Percentiles rank a stretch among this genome's conserved stretches.
Evolutionary conservation across 2,888 invertebrate genomes (phyloP).

Genomic region (Argyresthia goedartella): DNA sequence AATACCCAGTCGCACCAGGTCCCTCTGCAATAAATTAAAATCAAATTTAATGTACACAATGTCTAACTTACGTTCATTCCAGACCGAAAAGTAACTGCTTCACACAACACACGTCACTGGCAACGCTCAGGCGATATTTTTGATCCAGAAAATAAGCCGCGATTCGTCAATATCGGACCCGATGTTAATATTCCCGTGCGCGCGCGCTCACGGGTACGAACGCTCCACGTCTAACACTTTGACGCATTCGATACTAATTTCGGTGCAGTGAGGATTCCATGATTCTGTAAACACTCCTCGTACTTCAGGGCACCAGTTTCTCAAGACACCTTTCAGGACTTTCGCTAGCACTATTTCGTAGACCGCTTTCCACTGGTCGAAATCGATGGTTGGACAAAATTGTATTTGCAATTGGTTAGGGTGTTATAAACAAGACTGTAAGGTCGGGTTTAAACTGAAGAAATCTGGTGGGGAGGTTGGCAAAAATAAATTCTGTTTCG

Average conservation of each 20-base stretch:
- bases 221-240: constrained; percentile 42
- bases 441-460: constrained; percentile 17
- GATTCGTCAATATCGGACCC: constrained; percentile 58
- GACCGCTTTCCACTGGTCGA: not conserved
- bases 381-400: not conserved
- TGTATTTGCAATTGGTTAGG: not conserved
- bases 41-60: not conserved
- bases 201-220: constrained; percentile 23
- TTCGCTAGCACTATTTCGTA: constrained; percentile 12
- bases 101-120: not conserved
- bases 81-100: not conserved
- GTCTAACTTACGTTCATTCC: not conserved
- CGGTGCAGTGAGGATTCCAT: constrained; percentile 67
- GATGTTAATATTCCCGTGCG: constrained; percentile 47
- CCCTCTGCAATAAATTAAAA: no score
- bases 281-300: constrained; percentile 63
- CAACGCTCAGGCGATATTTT: no score
- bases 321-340: constrained; percentile 27
- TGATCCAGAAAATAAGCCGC: constrained; percentile 7
- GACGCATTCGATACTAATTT: constrained; percentile 69
- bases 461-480: constrained; percentile 22
- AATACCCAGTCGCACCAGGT: no score
- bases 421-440: not conserved
- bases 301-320: constrained; percentile 36
- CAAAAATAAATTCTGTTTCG: constrained; percentile 65